phyloP scores from a whole-genome alignment of 2,797 vertebrate species.

The Triplophysa bombifrons region DNA sequence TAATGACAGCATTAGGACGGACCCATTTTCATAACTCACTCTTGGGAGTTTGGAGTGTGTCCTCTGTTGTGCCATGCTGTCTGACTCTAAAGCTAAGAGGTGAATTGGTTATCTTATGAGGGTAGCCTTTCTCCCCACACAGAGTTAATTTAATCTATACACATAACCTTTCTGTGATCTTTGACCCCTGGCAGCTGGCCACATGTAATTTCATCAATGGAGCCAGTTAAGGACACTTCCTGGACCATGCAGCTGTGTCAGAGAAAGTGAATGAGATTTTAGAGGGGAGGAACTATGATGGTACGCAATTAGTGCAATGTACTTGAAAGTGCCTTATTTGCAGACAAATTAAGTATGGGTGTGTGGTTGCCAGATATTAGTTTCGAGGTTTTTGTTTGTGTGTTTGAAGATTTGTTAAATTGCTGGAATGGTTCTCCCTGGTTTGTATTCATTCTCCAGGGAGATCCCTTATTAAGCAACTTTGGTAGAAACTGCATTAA shows the following conservation, averaged over 20 bases:
- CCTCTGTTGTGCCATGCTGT: background rate
- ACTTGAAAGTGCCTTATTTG: constrained; percentile 24
- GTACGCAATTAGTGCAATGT: constrained; percentile 20
- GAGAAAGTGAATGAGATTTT: constrained; percentile 69
- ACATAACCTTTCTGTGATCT: constrained; percentile 71
- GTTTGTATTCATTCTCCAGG: constrained; percentile 24
- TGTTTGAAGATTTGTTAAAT: too few species aligned
- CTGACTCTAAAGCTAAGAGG: background rate
- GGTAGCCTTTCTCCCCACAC: constrained; percentile 49
- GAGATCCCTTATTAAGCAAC: constrained; percentile 13
- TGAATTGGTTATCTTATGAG: constrained; percentile 21
- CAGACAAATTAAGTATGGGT: background rate
- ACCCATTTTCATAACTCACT: background rate
- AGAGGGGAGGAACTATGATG: constrained; percentile 58
- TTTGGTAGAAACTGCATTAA: background rate
- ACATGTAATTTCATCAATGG: constrained; percentile 78
- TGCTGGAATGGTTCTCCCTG: background rate
- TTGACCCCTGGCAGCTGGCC: constrained; percentile 67
- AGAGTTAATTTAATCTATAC: constrained; percentile 76
- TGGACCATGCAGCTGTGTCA: constrained; percentile 62
- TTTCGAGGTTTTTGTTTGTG: too few species aligned
- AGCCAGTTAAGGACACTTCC: constrained; percentile 72
- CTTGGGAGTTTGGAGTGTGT: background rate
- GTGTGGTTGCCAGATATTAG: too few species aligned
- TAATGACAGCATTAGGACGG: background rate